Conservation (phyloP, 92 coral and sea anemone species). For the Epizoanthus fatuus region DNA sequence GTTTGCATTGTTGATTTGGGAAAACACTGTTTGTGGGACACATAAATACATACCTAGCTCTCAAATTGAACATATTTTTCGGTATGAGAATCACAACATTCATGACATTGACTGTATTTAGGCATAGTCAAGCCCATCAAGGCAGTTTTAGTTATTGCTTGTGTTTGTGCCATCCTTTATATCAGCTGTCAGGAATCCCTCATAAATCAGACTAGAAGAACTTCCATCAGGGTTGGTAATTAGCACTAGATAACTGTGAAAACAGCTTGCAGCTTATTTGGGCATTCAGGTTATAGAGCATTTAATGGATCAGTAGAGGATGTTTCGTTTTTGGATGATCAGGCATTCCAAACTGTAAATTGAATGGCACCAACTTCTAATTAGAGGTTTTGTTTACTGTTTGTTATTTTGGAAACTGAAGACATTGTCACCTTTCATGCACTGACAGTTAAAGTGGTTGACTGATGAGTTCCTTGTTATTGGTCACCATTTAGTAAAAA, state of each 20-base stretch:
- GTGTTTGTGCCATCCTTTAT: conserved; percentile 9
- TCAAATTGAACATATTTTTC: conserved; percentile 12
- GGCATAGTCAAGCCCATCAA: not conserved
- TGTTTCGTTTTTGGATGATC: no score
- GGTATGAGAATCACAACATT: conserved; percentile 11
- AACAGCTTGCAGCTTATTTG: not conserved
- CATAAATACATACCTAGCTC: not conserved
- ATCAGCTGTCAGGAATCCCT: not conserved
- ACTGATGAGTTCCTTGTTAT: no score
- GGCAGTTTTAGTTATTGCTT: conserved; percentile 9
- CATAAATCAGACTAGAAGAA: conserved; percentile 4
- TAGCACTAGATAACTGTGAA: not conserved
- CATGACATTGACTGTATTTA: conserved; percentile 19
- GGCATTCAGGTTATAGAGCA: not conserved
- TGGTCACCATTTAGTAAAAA: no score
- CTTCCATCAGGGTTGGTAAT: conserved; percentile 1
- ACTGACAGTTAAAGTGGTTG: no score
- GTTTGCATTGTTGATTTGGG: not conserved
- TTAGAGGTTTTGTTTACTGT: no score
- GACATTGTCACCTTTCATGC: no score
- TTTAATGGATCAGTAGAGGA: not conserved
- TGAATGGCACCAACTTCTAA: no score
- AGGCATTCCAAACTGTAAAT: no score
- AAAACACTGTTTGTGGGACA: not conserved
- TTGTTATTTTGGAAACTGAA: no score